phyloP scores from a whole-genome alignment of 2,797 vertebrate species.

The Thalassophryne amazonica region DNA sequence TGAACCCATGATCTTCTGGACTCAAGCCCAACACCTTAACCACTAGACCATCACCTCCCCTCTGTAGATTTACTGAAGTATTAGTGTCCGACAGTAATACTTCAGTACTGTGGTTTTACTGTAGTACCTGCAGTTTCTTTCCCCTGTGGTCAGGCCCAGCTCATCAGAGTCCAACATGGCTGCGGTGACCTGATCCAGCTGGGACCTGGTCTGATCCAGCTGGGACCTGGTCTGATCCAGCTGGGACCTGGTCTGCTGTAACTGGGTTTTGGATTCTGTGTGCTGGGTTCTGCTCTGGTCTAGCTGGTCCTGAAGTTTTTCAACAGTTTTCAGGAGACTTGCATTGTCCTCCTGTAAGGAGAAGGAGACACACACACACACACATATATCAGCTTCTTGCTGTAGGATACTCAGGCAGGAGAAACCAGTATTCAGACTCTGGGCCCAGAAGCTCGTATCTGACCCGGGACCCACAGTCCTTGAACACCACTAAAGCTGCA shows the following conservation, averaged over 20 bases:
- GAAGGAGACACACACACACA: not conserved
- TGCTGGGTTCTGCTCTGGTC: not conserved
- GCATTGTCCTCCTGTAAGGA: slow-evolving; percentile 73
- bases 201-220: not conserved
- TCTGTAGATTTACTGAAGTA: no score
- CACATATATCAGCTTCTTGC: not conserved
- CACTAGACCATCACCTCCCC: no score
- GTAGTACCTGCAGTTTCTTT: slow-evolving; percentile 64
- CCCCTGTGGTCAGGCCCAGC: slow-evolving; percentile 70
- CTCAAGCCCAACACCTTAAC: no score
- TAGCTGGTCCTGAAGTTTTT: slow-evolving; percentile 4
- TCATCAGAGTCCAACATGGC: slow-evolving; percentile 75
- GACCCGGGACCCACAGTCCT: no score
- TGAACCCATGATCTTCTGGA: no score
- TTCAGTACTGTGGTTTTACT: slow-evolving; percentile 48
- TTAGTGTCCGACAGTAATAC: no score
- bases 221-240: slow-evolving; percentile 33
- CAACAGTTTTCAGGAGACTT: not conserved
- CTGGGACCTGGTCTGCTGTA: not conserved
- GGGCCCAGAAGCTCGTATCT: no score
- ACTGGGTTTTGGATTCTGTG: not conserved
- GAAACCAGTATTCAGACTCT: no score
- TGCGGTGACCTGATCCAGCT: slow-evolving; percentile 49
- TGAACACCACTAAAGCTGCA: no score
- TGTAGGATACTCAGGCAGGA: not conserved